Conservation (phyloP, 2,113 vertebrate species). For the Geococcyx californianus region DNA sequence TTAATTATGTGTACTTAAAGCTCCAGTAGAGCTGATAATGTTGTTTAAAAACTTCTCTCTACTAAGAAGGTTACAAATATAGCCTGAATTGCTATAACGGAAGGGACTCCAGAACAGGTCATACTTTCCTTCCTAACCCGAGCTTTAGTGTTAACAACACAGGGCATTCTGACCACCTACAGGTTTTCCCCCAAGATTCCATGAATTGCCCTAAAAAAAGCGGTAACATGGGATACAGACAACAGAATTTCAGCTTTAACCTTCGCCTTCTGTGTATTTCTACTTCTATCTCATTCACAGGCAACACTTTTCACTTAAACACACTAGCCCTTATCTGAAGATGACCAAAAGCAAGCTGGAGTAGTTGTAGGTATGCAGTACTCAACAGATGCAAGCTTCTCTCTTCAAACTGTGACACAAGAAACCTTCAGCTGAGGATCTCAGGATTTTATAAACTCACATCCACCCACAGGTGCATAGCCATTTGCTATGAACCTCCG, state of each 20-base stretch:
- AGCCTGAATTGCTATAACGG: neutral
- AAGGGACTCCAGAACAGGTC: neutral
- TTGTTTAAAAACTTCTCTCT: slow-evolving; percentile 38
- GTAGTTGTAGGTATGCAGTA: fast-evolving
- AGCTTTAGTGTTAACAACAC: neutral
- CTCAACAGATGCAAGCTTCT: neutral
- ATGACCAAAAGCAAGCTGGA: neutral
- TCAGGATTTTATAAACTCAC: neutral
- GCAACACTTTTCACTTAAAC: neutral
- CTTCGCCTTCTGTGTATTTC: neutral
- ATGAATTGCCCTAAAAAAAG: neutral
- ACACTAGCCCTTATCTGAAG: neutral
- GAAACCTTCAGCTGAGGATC: neutral
- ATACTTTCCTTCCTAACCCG: neutral
- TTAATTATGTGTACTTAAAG: slow-evolving; percentile 60
- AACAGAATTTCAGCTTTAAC: neutral
- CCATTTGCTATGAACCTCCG: neutral
- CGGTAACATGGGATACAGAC: neutral
- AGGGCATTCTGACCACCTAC: neutral
- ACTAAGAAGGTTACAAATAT: slow-evolving; percentile 19
- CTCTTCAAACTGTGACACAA: neutral
- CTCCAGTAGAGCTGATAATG: slow-evolving; percentile 46
- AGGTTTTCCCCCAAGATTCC: neutral
- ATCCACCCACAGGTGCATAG: neutral
- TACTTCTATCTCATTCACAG: neutral